Percentiles rank a stretch among this genome's conserved stretches.
Evolutionary conservation across 2,797 vertebrate species (phyloP).

Genomic region (Enteromius argenteus): DNA sequence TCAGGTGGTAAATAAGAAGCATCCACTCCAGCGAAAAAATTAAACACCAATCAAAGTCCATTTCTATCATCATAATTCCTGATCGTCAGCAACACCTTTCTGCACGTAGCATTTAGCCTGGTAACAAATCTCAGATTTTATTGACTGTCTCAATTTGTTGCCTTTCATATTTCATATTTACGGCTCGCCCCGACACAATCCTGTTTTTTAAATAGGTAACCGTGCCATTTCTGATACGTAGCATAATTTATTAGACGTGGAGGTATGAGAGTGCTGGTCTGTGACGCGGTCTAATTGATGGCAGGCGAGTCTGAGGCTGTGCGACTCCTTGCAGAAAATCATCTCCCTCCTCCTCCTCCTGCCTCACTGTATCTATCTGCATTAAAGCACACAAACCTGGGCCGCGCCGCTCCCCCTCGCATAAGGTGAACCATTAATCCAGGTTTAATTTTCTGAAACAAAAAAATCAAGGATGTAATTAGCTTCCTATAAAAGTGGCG

Average conservation of each 20-base stretch:
- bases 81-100: conserved; percentile 86
- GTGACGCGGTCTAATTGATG: conserved; percentile 90
- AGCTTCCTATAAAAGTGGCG: conserved; percentile 73
- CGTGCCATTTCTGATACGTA: conserved; percentile 86
- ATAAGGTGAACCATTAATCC: conserved; percentile 68
- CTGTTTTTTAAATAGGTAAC: conserved; percentile 87
- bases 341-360: conserved; percentile 65
- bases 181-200: conserved; percentile 83
- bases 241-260: conserved; percentile 90
- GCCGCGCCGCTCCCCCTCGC: conserved; percentile 52
- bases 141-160: conserved; percentile 91
- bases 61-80: conserved; percentile 91
- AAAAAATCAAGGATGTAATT: conserved; percentile 68
- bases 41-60: conserved; percentile 88
- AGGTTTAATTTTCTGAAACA: conserved; percentile 68
- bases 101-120: conserved; percentile 78
- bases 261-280: conserved; percentile 83
- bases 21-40: conserved; percentile 81
- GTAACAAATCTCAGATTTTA: conserved; percentile 91
- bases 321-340: conserved; percentile 80
- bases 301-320: conserved; percentile 74
- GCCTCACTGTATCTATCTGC: conserved; percentile 55
- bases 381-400: conserved; percentile 45
- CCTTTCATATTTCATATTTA: conserved; percentile 93
- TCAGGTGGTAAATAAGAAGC: conserved; percentile 80